Base-by-base conservation (phyloP, 1,140 invertebrate genomes). In the Bombus huntii region DNA sequence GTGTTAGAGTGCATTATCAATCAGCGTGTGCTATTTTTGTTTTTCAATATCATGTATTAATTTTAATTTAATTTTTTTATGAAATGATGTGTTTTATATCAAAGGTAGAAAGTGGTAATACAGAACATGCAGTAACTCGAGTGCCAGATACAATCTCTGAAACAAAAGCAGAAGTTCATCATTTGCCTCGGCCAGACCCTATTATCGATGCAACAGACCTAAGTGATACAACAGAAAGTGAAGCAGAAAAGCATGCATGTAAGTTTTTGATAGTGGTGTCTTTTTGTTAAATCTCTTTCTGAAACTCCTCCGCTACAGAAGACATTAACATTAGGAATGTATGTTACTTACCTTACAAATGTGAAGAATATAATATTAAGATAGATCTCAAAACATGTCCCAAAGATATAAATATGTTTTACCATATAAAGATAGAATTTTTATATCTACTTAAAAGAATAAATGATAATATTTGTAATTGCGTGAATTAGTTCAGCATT, bases 211-310 rank as follows among this genome's bases (percentile, higher is more conserved):
- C 97, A 57, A 98, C 97, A 13, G 98, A 98, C 95, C 96, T 97
- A 91, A 98, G 97, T 34, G 97, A 98, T 94, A 97, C 97, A 22
- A 97, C 97, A 72, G 98, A 98, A 93, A 98, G 98, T 79, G 98
- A 98, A 86, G 96, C 95, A 44, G 97, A 97, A 89, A 96, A 96
- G 92, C 95, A 96, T 87, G 90, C 91, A 53, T 90, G 94, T 90
- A 93, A 92, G 92, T 87, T 68, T 13, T 31, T 44, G 22, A 68
- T 68, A 68, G 18, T 12, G 3, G 10, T 68, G 3, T 4, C 25
- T 22, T 68, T 68, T 37, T 39, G 18, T 5, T 4, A 25, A 37
- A 39, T 25, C 31, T 25, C 22, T 37, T 68, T 12, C 37, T 37
- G 18, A 68, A 37, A 68, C 10, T 37, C 18, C 18, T 68, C 8